Base-by-base conservation (phyloP, 2,113 vertebrate species). In the Abramis brama region DNA sequence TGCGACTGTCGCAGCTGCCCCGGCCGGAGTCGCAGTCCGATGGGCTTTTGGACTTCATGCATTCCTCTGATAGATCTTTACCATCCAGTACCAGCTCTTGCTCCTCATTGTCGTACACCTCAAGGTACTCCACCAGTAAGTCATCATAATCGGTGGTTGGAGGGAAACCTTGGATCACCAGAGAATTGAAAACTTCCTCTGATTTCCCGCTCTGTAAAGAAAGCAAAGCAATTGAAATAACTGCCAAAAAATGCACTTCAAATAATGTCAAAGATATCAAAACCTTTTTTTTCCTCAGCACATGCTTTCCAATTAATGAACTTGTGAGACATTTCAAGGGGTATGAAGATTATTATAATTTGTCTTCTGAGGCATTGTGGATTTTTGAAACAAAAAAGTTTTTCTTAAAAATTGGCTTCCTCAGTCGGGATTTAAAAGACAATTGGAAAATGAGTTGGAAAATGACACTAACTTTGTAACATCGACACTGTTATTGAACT, bases 1-100 rank as follows among this genome's bases (percentile, higher is more conserved):
- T 97, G 89, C 94, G 96, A 83, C 97, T 99, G 79, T 99, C 96
- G 11, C 95, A 98, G 90, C 97, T 98, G 71, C 97, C 97, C 11
- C 95, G 93, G 45, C 97, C 97, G 0, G 97, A 98, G 89, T 99
- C 97, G 4, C 81, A 96, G 91, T 97, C 97, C 0, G 88, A 96
- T 21, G 96, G 92, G 85, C 89, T 91, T 62, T 92, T 90, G 15
- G 82, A 90, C 89, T 95, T 97, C 39, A 88, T 15, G 19, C 88
- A 86, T 45, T 91, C 90, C 1, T 88, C 88, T 0, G 87, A 91
- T 17, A 92, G 87, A 64, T 92, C 86, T 64, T 94, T 97, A 5
- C 87, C 87, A 10, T 88, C 91, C 39, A 95, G 92, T 88, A 96
- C 94, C 45, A 96, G 88, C 13, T 96, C 95, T 83, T 94, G 95